Evolutionary conservation across 92 coral and sea anemone genomes (phyloP), one percentile per base, ranked within the genome.

Genomic region (Pocillopora meandrina): DNA sequence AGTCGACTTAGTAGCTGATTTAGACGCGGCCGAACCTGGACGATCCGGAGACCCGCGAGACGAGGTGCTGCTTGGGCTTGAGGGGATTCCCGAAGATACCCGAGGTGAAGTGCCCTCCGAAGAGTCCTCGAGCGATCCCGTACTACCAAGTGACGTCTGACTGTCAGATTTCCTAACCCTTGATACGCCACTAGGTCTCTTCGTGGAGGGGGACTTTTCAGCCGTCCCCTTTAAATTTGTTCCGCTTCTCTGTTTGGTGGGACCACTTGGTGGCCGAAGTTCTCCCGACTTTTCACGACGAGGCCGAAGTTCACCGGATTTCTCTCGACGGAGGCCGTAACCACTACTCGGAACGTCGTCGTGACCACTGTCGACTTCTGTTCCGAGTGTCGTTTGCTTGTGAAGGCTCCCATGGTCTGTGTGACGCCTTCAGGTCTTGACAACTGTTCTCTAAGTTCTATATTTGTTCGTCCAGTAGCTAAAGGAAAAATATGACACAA

Each of bases 391-490:
- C 98, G 91, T 70, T 92, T 94, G 70, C 90, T 61, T 68, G 87
- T 86, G 81, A 91, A 89, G 19, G 93, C 17, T 26, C 75, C 82
- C 83, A 92, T 87, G 75, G 97, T 77, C 88, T 92, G 91, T 19
- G 93, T 77, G 2, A 82, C 68, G 61, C 95, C 92, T 31, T 85
- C 92, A 5, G 93, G 84, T 4, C 88, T 84, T n/a, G 89, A 49
- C 49, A 92, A 82, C 85, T 92, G 90, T 59, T 86, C 90, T 67
- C 94, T 91, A 31, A 96, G 93, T 23, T 96, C 99, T 21, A 94
- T 21, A 90, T 89, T 94, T 65, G 97, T 94, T 59, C 98, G 93
- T 71, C 99, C 99, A 61, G 90, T 86, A 90, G 97, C 99, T 95
- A 88, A 2, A 5, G 55, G 14, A 72, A 65, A 5, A 75, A 57